Percentiles rank a stretch among this genome's conserved stretches.
Evolutionary conservation across 92 coral and sea anemone genomes (phyloP).

Genomic region (Palythoa heliodiscus): DNA sequence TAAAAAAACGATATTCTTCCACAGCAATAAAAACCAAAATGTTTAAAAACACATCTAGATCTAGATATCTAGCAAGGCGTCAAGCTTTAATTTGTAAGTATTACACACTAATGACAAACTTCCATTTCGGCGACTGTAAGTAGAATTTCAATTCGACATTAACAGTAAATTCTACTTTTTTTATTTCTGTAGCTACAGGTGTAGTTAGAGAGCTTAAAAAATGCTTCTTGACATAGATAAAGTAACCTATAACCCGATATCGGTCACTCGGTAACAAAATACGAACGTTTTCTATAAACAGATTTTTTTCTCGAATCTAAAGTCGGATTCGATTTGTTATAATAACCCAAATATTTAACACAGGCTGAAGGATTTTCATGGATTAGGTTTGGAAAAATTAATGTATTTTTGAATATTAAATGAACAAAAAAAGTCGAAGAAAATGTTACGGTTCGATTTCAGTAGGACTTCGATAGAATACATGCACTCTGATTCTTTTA

Average conservation of each 20-base stretch:
- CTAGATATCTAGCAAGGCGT: background rate
- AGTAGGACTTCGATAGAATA: background rate
- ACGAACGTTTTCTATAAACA: background rate
- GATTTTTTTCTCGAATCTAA: background rate
- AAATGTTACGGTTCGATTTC: background rate
- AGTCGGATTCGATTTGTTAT: background rate
- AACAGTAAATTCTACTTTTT: background rate
- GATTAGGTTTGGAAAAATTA: background rate
- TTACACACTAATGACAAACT: background rate
- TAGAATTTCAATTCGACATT: background rate
- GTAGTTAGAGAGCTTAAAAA: background rate
- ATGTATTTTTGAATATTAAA: background rate
- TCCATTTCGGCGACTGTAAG: background rate
- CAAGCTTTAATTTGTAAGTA: background rate
- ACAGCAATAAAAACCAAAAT: background rate
- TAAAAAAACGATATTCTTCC: background rate
- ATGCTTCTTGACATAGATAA: background rate
- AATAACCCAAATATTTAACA: constrained; percentile 11
- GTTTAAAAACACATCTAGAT: background rate
- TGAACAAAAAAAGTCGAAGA: background rate
- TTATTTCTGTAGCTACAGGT: background rate
- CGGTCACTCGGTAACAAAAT: background rate
- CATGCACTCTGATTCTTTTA: background rate
- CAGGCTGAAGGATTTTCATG: background rate
- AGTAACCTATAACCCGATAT: background rate